phyloP scores from a whole-genome alignment of 2,113 vertebrate species.

The Misgurnus mizolepis region DNA sequence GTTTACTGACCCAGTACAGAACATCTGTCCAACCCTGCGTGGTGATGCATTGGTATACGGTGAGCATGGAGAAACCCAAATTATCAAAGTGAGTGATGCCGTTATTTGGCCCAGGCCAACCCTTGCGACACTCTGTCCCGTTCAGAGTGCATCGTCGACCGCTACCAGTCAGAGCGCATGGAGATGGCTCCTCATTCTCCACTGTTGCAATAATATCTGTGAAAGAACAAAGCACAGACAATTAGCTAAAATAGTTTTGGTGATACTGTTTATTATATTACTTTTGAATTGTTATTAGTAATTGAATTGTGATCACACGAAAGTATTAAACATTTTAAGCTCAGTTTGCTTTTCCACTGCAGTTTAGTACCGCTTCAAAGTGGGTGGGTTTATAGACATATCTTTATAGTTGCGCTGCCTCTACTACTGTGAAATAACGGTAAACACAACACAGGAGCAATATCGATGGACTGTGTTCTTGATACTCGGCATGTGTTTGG shows the following conservation, averaged over 20 bases:
- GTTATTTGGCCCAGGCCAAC: constrained; percentile 87
- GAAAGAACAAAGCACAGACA: background rate
- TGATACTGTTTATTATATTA: too few relatives aligned
- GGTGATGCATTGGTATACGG: constrained; percentile 92
- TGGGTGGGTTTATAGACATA: too few relatives aligned
- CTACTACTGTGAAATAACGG: too few relatives aligned
- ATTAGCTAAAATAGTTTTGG: too few relatives aligned
- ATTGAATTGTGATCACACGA: fast-evolving
- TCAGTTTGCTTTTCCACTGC: too few relatives aligned
- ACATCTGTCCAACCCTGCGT: constrained; percentile 93
- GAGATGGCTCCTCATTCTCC: constrained; percentile 79
- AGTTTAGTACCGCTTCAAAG: too few relatives aligned
- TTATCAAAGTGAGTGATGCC: constrained; percentile 96
- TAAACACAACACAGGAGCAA: too few relatives aligned
- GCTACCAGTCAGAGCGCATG: constrained; percentile 82
- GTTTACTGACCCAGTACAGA: constrained; percentile 84
- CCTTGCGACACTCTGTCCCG: constrained; percentile 79
- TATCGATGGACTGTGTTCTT: too few relatives aligned
- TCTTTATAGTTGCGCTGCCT: too few relatives aligned
- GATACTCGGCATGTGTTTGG: too few relatives aligned
- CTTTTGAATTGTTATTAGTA: too few relatives aligned
- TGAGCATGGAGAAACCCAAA: constrained; percentile 92
- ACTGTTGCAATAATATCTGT: constrained; percentile 84
- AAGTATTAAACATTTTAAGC: too few relatives aligned
- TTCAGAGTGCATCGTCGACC: constrained; percentile 85